Evolutionary conservation across 1,140 invertebrate species (phyloP).

Genomic region (Cryptotermes secundus): DNA sequence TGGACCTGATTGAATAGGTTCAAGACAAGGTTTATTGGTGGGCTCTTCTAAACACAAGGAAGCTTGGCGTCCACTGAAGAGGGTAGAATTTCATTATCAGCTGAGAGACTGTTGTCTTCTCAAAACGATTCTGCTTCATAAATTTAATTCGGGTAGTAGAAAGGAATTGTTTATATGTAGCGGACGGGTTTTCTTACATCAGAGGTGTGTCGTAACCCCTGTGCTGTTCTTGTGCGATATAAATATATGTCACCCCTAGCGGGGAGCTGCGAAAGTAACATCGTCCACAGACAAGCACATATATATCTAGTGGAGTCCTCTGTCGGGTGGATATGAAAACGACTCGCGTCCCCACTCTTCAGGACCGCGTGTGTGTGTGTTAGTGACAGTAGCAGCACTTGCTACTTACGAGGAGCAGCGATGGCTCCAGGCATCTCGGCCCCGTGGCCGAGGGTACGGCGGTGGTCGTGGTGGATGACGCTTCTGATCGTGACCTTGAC

Average conservation of each 20-base stretch:
- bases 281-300: background rate
- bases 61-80: too few species aligned
- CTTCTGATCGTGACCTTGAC: constrained; percentile 35
- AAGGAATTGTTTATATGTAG: background rate
- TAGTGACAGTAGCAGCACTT: background rate
- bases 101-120: too few species aligned
- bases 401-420: background rate
- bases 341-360: background rate
- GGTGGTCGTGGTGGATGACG: constrained; percentile 35
- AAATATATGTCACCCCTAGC: background rate
- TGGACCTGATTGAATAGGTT: too few species aligned
- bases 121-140: too few species aligned
- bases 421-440: constrained; percentile 34
- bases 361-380: background rate
- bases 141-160: background rate
- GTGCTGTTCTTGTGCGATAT: too few species aligned
- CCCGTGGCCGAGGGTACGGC: constrained; percentile 39
- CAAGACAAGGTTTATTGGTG: too few species aligned
- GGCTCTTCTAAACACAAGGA: too few species aligned
- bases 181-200: background rate
- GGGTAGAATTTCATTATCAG: too few species aligned
- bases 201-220: background rate
- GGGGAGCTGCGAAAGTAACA: background rate
- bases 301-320: background rate
- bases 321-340: background rate